These are phyloP conservation scores for Amblyopsis rosae DNA, from an alignment of 2,113 vertebrate species.

Conservation along the genomic window DNA sequence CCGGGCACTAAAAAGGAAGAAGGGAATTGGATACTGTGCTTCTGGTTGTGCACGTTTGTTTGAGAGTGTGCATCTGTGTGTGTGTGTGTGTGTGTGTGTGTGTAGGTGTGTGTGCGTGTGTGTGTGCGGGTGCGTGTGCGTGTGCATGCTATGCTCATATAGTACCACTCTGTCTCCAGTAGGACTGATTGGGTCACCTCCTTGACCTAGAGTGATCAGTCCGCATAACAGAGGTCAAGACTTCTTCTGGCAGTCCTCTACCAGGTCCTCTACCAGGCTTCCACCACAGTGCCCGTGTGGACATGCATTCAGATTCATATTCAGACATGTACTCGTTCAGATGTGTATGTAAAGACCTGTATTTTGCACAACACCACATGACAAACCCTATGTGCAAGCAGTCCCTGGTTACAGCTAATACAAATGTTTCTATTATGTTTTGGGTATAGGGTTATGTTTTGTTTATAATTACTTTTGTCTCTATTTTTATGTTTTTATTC, in stretches of 20 bases:
- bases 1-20: slow-evolving; percentile 26
- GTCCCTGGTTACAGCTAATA: not conserved
- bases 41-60: not conserved
- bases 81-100: slow-evolving; percentile 8
- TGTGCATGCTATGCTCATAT: slow-evolving; percentile 40
- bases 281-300: slow-evolving; percentile 44
- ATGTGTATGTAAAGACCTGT: slow-evolving; percentile 2
- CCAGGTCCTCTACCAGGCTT: slow-evolving; percentile 18
- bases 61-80: not conserved
- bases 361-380: not conserved
- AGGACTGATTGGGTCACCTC: slow-evolving; percentile 36
- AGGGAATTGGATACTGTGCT: slow-evolving; percentile 5
- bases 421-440: no score
- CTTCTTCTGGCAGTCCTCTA: slow-evolving; percentile 47
- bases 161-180: slow-evolving; percentile 20
- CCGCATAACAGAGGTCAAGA: slow-evolving; percentile 57
- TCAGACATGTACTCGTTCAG: slow-evolving; percentile 22
- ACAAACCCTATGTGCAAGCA: not conserved
- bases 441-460: no score
- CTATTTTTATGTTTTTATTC: no score
- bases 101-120: no score
- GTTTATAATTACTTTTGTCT: no score
- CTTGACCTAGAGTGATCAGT: slow-evolving; percentile 36
- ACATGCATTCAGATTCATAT: not conserved
- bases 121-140: slow-evolving; percentile 17